Conservation (phyloP, 2,113 vertebrate species). For the Pachypanchax playfairii region DNA sequence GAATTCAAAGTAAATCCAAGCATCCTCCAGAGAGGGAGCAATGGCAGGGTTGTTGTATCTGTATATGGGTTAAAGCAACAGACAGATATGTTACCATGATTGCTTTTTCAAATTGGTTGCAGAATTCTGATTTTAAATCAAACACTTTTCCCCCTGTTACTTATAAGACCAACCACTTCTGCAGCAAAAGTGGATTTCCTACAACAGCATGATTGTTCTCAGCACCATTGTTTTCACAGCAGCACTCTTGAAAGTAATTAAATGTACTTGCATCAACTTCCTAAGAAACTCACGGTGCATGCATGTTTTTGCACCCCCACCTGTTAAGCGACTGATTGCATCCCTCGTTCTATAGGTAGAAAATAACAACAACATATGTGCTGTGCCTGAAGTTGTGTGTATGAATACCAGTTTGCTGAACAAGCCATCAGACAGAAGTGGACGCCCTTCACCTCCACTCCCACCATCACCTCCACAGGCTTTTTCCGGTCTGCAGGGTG, state of each 20-base stretch:
- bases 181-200: conserved; percentile 7
- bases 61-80: too few relatives aligned
- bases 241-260: conserved; percentile 20
- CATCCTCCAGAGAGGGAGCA: too few relatives aligned
- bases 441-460: conserved; percentile 56
- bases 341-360: conserved; percentile 25
- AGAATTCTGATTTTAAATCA: background rate
- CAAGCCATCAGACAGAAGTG: conserved; percentile 69
- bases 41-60: too few relatives aligned
- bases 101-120: background rate
- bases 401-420: conserved; percentile 26
- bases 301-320: conserved; percentile 34
- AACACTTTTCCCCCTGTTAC: conserved; percentile 2
- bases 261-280: conserved; percentile 22
- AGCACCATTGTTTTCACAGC: background rate
- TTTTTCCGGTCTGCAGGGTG: conserved; percentile 75
- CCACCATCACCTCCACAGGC: conserved; percentile 69
- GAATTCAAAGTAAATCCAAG: too few relatives aligned
- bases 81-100: background rate
- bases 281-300: conserved; percentile 9
- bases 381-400: background rate
- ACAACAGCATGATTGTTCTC: background rate
- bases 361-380: conserved; percentile 64
- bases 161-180: background rate
- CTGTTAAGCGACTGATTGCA: conserved; percentile 33